These are phyloP conservation scores for Zosterops hypoxanthus DNA, from an alignment of 2,113 vertebrate genomes.

Conservation along the genomic window DNA sequence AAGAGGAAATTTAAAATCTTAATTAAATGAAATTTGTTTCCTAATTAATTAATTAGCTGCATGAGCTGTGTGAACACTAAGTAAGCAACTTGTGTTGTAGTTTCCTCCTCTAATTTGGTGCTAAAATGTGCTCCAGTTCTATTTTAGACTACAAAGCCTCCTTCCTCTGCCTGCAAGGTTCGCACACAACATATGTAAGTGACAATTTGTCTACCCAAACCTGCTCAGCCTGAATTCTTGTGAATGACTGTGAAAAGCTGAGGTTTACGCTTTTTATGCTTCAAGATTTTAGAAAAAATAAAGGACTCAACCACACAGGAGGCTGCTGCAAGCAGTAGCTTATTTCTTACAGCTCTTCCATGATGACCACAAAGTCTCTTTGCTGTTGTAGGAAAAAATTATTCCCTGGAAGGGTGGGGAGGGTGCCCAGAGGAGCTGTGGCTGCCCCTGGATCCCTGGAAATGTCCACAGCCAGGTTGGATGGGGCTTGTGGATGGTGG, in stretches of 20 bases:
- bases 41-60: not conserved
- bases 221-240: not conserved
- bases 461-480: not conserved
- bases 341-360: not conserved
- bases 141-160: not conserved
- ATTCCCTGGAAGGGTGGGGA: fast-evolving
- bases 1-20: not conserved
- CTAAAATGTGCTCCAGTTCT: not conserved
- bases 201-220: not conserved
- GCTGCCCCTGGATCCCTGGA: not conserved
- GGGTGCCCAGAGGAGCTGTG: not conserved
- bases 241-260: not conserved
- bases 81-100: not conserved
- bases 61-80: not conserved
- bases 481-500: fast-evolving
- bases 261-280: not conserved
- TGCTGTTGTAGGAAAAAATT: not conserved
- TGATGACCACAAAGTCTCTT: not conserved
- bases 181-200: not conserved
- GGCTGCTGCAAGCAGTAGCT: not conserved
- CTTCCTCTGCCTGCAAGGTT: not conserved
- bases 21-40: not conserved
- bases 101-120: not conserved
- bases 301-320: not conserved
- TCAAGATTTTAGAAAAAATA: not conserved